These are phyloP conservation scores for Paramormyrops kingsleyae DNA, from an alignment of 2,113 vertebrate genomes.

Conservation along the genomic window DNA sequence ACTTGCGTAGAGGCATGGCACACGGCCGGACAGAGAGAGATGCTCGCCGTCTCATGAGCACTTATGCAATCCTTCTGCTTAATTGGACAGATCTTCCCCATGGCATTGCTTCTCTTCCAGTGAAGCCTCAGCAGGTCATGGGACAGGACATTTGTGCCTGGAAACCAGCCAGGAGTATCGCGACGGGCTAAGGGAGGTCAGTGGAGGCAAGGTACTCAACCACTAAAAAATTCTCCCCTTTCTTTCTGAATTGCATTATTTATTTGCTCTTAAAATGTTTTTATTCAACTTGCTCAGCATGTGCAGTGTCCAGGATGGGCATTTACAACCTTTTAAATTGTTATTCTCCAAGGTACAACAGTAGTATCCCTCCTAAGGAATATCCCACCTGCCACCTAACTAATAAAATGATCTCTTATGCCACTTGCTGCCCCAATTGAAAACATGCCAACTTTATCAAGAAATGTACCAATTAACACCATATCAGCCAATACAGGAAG, in stretches of 20 bases:
- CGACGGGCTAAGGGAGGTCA: not conserved
- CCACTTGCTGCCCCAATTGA: not conserved
- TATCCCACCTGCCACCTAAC: not conserved
- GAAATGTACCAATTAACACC: not conserved
- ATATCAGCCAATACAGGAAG: not conserved
- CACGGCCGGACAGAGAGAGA: not conserved
- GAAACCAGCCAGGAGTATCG: not conserved
- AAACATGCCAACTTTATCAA: not conserved
- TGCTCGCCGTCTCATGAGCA: not conserved
- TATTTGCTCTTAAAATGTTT: not conserved
- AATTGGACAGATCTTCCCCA: not conserved
- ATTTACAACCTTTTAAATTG: not conserved
- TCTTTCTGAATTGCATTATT: constrained; percentile 1
- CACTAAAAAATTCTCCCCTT: not conserved
- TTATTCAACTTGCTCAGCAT: not conserved
- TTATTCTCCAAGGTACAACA: not conserved
- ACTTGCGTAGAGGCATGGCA: not conserved
- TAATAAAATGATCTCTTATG: not conserved
- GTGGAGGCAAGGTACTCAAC: not conserved
- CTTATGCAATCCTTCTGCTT: not conserved
- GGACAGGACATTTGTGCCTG: not conserved
- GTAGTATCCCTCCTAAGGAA: not conserved
- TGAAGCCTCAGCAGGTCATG: not conserved
- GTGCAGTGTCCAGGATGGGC: not conserved
- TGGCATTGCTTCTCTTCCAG: not conserved